A percentile compares a stretch with the other conserved stretches of the same genome.
These are phyloP conservation scores for Habroteleia sp. DNA, from an alignment of 2,888 invertebrate genomes.

Conservation along the genomic window DNA sequence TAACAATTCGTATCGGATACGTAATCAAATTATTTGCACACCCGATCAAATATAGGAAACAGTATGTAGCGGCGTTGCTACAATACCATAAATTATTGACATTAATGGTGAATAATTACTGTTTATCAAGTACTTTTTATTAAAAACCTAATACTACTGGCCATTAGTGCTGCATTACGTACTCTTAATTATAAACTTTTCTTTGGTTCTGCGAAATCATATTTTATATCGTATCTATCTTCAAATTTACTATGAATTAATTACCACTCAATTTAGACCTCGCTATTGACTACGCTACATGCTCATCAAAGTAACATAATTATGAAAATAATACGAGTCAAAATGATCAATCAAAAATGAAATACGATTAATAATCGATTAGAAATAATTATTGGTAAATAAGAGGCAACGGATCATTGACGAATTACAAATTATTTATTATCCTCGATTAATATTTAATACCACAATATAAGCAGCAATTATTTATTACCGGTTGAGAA, in stretches of 20 bases:
- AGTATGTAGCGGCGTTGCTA: conserved; percentile 8
- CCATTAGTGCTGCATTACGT: conserved; percentile 22
- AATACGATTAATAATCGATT: neutral
- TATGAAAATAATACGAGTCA: conserved; percentile 3
- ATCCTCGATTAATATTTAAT: too few species aligned
- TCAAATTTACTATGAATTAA: conserved; percentile 22
- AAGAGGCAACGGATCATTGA: neutral
- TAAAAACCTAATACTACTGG: conserved; percentile 14
- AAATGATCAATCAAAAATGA: neutral
- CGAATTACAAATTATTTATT: neutral
- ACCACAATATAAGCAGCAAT: too few species aligned
- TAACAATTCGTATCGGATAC: conserved; percentile 17
- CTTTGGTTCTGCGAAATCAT: conserved; percentile 14
- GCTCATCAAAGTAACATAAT: conserved; percentile 14
- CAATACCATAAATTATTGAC: conserved; percentile 39
- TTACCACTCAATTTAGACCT: conserved; percentile 22
- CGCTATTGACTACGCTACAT: conserved; percentile 12
- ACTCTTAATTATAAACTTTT: conserved; percentile 32
- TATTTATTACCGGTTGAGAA: too few species aligned
- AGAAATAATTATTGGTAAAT: conserved; percentile 6
- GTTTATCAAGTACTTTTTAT: conserved; percentile 29
- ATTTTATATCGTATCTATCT: conserved; percentile 24
- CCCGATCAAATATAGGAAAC: conserved; percentile 13
- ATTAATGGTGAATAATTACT: conserved; percentile 31
- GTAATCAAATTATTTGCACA: conserved; percentile 30